Base-by-base conservation (phyloP, 2,797 vertebrate species). In the Darevskia mixta region DNA sequence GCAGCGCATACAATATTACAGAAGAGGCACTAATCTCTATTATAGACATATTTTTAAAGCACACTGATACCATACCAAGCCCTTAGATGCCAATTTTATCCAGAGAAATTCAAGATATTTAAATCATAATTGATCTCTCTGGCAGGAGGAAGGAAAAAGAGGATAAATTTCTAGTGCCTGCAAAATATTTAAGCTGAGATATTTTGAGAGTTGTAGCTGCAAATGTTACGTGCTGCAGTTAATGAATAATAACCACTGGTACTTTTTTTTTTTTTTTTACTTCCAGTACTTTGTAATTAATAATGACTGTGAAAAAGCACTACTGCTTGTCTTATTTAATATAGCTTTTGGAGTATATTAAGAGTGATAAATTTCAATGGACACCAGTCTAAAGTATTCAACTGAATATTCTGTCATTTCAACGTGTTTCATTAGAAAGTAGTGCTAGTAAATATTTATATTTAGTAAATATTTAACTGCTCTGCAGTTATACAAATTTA, bases 1-100 rank as follows among this genome's bases (percentile, higher is more conserved):
- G 92, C 92, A 95, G 61, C 94, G 93, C 93, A 94, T 96, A 94
- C 89, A 91, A 81, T 94, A 93, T 96, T 94, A 96, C 93, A 96
- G 93, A 93, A 95, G 95, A 94, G 92, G 90, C 88, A 94, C 89
- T 94, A 93, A 95, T 94, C 91, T 94, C 92, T 92, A 93, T 93
- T 94, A 92, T 91, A 92, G 72, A 79, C 86, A 93, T 92, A 92
- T 93, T 95, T 94, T 92, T 92, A 89, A 94, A 91, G 35, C 55
- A 77, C 82, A 71, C 0, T 73, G 87, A 90, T 93, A 91, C 38
- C 27, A 90, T 79, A 82, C 35, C 79, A 86, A 29, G 69, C 38
- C 82, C 72, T 95, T 86, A 91, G 81, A 92, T 92, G 86, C 82
- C 79, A 90, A 79, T 88, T 94, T 91, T 92, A 85, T 90, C 55